Evolutionary conservation across 64 coral and sea anemone genomes (phyloP).

Genomic region (Pachyseris speciosa): DNA sequence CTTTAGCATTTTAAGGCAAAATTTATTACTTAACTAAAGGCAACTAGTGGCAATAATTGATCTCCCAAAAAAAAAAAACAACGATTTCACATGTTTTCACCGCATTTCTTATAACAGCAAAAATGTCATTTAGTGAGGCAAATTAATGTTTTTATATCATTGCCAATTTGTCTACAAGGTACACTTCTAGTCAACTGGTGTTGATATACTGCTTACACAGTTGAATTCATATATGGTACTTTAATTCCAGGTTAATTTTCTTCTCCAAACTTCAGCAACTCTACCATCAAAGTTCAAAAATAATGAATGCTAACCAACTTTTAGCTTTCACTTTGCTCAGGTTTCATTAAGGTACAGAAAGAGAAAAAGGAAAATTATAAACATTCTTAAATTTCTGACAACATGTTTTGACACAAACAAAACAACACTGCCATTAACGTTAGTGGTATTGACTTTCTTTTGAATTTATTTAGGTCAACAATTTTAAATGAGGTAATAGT

Average conservation of each 20-base stretch:
- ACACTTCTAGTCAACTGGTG: slow-evolving; percentile 28
- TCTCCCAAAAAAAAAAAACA: no score
- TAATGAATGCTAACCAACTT: no score
- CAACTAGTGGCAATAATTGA: no score
- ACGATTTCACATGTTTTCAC: background rate
- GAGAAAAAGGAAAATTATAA: background rate
- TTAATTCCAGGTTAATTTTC: background rate
- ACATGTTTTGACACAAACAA: slow-evolving; percentile 15
- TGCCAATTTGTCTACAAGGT: background rate
- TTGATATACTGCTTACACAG: background rate
- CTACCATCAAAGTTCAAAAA: no score
- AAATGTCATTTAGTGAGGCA: background rate
- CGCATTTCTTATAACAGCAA: slow-evolving; percentile 3
- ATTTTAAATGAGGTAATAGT: slow-evolving; percentile 5
- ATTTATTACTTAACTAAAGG: background rate
- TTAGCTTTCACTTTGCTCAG: no score
- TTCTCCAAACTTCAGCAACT: no score
- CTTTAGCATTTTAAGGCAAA: background rate
- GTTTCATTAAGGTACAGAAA: no score
- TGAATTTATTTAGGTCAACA: slow-evolving; percentile 45
- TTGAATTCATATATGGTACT: background rate
- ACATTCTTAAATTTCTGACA: background rate
- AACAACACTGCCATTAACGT: background rate
- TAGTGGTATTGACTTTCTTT: background rate
- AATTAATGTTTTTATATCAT: background rate